Conservation (phyloP, 1,140 invertebrate genomes). For the Atta texana region DNA sequence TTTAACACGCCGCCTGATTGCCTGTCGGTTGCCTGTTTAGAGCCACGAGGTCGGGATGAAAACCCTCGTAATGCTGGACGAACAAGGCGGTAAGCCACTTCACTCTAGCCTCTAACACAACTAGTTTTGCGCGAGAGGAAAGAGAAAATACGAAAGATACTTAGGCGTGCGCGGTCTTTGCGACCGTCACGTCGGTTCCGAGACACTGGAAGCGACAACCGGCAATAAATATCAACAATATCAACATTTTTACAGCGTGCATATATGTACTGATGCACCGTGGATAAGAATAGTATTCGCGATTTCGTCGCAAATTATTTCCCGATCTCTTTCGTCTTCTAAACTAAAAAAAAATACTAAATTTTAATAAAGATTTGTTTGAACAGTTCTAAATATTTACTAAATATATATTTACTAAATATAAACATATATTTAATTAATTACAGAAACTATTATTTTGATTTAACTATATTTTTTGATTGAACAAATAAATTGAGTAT, state of each 20-base stretch:
- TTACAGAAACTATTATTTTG: too few species aligned
- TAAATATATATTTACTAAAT: too few species aligned
- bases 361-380: too few species aligned
- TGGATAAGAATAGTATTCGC: conserved; percentile 49
- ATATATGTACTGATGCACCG: neutral
- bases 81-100: conserved; percentile 96
- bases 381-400: too few species aligned
- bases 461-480: too few species aligned
- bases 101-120: conserved; percentile 73
- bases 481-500: too few species aligned
- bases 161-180: neutral
- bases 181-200: conserved; percentile 6
- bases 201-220: conserved; percentile 60
- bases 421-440: too few species aligned
- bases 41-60: conserved; percentile 97
- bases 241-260: conserved; percentile 32
- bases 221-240: conserved; percentile 55
- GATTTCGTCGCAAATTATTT: conserved; percentile 33
- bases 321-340: neutral
- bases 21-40: conserved; percentile 90
- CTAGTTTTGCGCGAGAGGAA: conserved; percentile 49
- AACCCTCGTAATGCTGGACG: conserved; percentile 97
- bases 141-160: conserved; percentile 1
- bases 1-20: conserved; percentile 84
- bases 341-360: too few species aligned